Percentiles rank a stretch among this genome's conserved stretches.
Conservation (phyloP, 2,888 invertebrate species). For the Mimachlamys varia region DNA sequence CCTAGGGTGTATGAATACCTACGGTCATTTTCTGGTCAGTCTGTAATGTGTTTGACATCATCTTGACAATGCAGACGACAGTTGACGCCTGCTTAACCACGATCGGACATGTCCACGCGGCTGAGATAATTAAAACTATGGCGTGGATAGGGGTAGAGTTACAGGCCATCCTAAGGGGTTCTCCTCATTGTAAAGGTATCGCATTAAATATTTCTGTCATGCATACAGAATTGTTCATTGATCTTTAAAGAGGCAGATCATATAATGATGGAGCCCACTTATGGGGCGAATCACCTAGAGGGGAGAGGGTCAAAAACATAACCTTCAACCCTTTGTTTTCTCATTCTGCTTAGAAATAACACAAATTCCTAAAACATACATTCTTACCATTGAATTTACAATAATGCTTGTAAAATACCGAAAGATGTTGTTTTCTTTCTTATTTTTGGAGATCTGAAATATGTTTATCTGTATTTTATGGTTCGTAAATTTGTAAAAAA, state of each 20-base stretch:
- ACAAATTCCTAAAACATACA: not conserved
- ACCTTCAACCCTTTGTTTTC: not conserved
- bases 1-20: not conserved
- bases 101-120: constrained; percentile 1
- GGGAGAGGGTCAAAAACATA: not conserved
- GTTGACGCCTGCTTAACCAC: constrained; percentile 19
- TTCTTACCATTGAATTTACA: not conserved
- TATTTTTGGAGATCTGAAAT: not conserved
- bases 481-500: not conserved
- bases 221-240: not conserved
- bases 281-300: not conserved
- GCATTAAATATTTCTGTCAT: not conserved
- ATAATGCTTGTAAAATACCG: not conserved
- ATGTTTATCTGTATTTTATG: not conserved
- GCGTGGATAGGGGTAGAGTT: not conserved
- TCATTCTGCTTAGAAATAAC: not conserved
- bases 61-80: constrained; percentile 31
- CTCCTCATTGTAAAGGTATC: not conserved
- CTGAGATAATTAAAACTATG: constrained; percentile 20
- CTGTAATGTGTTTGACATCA: constrained; percentile 15
- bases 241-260: not conserved
- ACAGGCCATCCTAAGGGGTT: not conserved
- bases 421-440: not conserved
- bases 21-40: constrained; percentile 23
- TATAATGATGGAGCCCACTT: not conserved